These are phyloP conservation scores for Drymodes brunneopygia DNA, from an alignment of 2,113 vertebrate genomes.

Conservation along the genomic window DNA sequence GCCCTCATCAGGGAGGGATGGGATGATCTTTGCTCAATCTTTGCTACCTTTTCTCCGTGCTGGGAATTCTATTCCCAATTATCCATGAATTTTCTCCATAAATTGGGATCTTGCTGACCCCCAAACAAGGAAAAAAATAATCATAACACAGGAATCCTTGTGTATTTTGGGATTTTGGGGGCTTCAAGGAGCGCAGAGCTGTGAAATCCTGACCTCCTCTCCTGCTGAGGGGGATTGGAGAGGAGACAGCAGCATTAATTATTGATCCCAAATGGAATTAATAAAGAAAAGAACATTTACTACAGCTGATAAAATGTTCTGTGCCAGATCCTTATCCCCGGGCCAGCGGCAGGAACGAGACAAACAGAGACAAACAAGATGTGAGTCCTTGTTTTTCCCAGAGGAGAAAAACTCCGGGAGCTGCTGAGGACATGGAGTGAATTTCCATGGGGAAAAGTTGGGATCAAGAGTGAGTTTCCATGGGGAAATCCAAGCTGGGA, in stretches of 20 bases:
- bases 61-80: not conserved
- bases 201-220: not conserved
- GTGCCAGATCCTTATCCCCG: not conserved
- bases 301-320: not conserved
- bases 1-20: not conserved
- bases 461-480: not conserved
- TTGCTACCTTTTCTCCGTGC: not conserved
- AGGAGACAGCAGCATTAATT: conserved; percentile 36
- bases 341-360: not conserved
- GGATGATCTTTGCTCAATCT: not conserved
- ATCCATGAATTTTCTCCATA: not conserved
- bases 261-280: conserved; percentile 52
- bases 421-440: not conserved
- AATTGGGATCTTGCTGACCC: not conserved
- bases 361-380: not conserved
- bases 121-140: not conserved
- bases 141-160: not conserved
- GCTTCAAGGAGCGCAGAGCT: not conserved
- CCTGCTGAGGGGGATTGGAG: not conserved
- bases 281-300: conserved; percentile 3
- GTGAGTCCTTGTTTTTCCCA: not conserved
- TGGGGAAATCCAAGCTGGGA: too few relatives aligned
- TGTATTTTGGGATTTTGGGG: not conserved
- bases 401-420: not conserved
- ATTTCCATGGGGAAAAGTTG: not conserved